A percentile compares a stretch with the other conserved stretches of the same genome.
Conservation (phyloP, 1,140 invertebrate species). For the Brachionus manjavacas region DNA sequence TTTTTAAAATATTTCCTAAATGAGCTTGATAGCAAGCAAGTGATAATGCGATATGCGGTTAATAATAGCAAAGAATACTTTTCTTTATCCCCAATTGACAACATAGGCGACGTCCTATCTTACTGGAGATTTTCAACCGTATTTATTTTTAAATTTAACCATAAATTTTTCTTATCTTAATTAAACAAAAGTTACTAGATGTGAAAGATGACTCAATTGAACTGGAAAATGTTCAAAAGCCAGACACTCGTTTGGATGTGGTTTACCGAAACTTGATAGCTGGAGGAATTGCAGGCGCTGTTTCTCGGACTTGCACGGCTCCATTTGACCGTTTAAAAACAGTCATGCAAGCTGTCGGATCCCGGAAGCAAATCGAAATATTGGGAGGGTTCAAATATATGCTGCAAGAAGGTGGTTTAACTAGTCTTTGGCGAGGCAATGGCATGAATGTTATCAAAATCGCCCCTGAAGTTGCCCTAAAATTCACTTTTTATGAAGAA, state of each 20-base stretch:
- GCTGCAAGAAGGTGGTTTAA: slow-evolving; percentile 83
- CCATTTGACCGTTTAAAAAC: slow-evolving; percentile 96
- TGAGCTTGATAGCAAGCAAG: neutral
- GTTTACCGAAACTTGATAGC: slow-evolving; percentile 79
- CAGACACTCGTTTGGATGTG: slow-evolving; percentile 52
- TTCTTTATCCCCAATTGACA: slow-evolving; percentile 77
- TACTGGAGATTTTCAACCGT: slow-evolving; percentile 95
- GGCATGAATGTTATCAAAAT: slow-evolving; percentile 98
- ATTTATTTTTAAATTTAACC: slow-evolving; percentile 56
- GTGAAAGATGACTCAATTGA: neutral
- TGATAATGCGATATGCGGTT: neutral
- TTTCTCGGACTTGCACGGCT: slow-evolving; percentile 90
- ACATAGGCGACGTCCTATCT: slow-evolving; percentile 81
- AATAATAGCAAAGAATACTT: slow-evolving; percentile 62
- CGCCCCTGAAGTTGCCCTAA: slow-evolving; percentile 91
- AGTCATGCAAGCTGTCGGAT: slow-evolving; percentile 69
- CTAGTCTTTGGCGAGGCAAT: slow-evolving; percentile 91
- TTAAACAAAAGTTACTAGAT: neutral
- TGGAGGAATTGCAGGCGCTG: slow-evolving; percentile 88
- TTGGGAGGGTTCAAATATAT: slow-evolving; percentile 64
- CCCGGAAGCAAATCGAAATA: slow-evolving; percentile 52
- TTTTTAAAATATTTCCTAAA: neutral
- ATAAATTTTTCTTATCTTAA: neutral
- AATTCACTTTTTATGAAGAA: slow-evolving; percentile 97
- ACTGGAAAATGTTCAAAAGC: neutral